Conservation (phyloP, 2,888 invertebrate species). For the Aspidapion aeneum region DNA sequence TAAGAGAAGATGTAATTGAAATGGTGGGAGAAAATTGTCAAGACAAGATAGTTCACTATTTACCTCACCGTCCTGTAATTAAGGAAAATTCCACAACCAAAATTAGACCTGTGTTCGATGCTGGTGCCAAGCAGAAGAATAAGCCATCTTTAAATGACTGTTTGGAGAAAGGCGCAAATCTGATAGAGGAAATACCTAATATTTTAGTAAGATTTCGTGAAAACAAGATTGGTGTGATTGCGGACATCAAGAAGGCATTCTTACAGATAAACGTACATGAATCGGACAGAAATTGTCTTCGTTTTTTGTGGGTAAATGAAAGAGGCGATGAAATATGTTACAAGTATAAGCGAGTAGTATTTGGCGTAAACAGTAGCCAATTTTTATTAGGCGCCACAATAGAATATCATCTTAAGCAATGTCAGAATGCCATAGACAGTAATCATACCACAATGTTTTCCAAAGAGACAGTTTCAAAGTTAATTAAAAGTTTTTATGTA, state of each 20-base stretch:
- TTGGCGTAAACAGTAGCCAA: slow-evolving; percentile 13
- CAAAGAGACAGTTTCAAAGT: slow-evolving; percentile 1
- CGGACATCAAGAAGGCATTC: slow-evolving; percentile 18
- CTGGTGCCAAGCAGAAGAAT: slow-evolving; percentile 23
- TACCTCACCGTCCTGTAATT: slow-evolving; percentile 4
- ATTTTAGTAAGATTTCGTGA: background rate
- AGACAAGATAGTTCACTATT: background rate
- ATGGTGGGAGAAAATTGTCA: no score
- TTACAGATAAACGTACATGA: slow-evolving; percentile 29
- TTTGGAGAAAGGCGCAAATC: slow-evolving; percentile 13
- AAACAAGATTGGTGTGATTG: background rate
- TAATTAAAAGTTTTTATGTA: slow-evolving; percentile 23
- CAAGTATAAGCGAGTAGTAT: slow-evolving; percentile 10
- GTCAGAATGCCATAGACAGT: background rate
- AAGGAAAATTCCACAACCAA: slow-evolving; percentile 7
- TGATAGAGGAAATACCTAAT: slow-evolving; percentile 8
- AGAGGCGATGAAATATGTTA: slow-evolving; percentile 4
- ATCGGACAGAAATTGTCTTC: slow-evolving; percentile 6
- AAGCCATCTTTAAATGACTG: slow-evolving; percentile 28
- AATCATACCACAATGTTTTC: no score
- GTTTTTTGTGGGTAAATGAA: slow-evolving; percentile 13
- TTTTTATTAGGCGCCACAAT: slow-evolving; percentile 8
- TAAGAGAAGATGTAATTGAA: slow-evolving; percentile 18
- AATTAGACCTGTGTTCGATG: slow-evolving; percentile 29
- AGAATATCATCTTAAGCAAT: slow-evolving; percentile 6